A percentile compares a stretch with the other conserved stretches of the same genome.
These are phyloP conservation scores for Agelas oroides DNA, from an alignment of 37 sponge, comb jelly and placozoan species.

Conservation along the genomic window DNA sequence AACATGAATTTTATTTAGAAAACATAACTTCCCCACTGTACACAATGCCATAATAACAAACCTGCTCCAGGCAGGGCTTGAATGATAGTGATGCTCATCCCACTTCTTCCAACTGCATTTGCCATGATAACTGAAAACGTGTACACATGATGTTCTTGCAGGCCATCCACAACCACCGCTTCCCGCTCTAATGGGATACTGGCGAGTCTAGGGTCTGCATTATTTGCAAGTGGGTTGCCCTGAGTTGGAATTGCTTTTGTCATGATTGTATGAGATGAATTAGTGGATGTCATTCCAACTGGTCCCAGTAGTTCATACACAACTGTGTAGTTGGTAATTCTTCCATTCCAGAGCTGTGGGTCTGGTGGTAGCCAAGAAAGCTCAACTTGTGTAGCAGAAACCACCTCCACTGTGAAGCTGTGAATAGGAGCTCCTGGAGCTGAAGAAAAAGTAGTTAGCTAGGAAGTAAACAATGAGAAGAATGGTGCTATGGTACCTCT, in stretches of 20 bases:
- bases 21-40: too few relatives aligned
- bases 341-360: slow-evolving; percentile 25
- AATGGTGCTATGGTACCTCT: too few relatives aligned
- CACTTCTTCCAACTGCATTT: slow-evolving; percentile 1
- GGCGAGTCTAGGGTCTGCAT: background rate
- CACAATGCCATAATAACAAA: too few relatives aligned
- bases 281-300: background rate
- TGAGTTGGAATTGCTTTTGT: background rate
- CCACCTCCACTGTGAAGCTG: background rate
- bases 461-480: too few relatives aligned
- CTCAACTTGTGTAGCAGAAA: background rate
- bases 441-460: background rate
- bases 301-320: background rate
- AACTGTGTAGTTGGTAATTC: slow-evolving; percentile 1
- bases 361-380: slow-evolving; percentile 39
- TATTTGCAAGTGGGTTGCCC: background rate
- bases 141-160: background rate
- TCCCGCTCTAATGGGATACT: background rate
- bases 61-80: too few relatives aligned
- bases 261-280: too few relatives aligned
- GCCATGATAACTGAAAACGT: background rate
- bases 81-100: background rate
- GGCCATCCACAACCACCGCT: background rate
- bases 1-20: too few relatives aligned
- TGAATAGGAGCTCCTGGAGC: background rate